These are phyloP conservation scores for Percopsis transmontana DNA, from an alignment of 2,113 vertebrate species.

Conservation along the genomic window DNA sequence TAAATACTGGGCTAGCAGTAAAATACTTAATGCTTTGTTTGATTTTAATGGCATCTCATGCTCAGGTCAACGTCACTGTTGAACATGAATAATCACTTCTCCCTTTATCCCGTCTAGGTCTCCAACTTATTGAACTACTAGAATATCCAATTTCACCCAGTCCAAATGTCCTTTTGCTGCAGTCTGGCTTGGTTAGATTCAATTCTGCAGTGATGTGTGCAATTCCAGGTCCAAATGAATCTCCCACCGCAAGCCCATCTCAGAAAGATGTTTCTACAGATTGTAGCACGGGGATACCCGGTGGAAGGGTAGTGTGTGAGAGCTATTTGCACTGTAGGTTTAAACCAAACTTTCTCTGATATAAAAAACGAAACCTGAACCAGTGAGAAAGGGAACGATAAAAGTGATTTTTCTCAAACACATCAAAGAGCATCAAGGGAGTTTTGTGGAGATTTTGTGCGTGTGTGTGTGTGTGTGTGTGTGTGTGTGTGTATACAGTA, in stretches of 20 bases:
- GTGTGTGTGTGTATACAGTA: background rate
- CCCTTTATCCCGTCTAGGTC: constrained; percentile 47
- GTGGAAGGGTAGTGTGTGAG: constrained; percentile 65
- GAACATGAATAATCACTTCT: constrained; percentile 73
- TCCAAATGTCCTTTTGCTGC: constrained; percentile 71
- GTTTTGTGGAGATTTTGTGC: background rate
- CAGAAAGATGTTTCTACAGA: constrained; percentile 73
- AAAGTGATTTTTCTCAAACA: constrained; percentile 39
- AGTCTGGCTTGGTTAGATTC: constrained; percentile 78
- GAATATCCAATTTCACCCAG: constrained; percentile 77
- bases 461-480: background rate
- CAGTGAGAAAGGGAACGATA: constrained; percentile 10
- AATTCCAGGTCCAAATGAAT: constrained; percentile 77
- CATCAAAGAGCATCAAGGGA: constrained; percentile 11
- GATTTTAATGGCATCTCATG: constrained; percentile 57
- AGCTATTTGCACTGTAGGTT: constrained; percentile 64
- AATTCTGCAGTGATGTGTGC: constrained; percentile 72
- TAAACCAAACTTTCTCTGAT: constrained; percentile 60
- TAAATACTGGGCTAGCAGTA: constrained; percentile 30
- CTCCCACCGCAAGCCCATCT: constrained; percentile 59
- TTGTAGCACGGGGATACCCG: constrained; percentile 71
- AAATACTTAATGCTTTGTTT: constrained; percentile 50
- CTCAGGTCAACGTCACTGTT: constrained; percentile 44
- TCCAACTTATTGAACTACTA: constrained; percentile 71
- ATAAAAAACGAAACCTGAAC: constrained; percentile 39